Evolutionary conservation across 2,888 invertebrate species (phyloP), one percentile per base, ranked within the genome.

Genomic region (Chloromyia formosa): DNA sequence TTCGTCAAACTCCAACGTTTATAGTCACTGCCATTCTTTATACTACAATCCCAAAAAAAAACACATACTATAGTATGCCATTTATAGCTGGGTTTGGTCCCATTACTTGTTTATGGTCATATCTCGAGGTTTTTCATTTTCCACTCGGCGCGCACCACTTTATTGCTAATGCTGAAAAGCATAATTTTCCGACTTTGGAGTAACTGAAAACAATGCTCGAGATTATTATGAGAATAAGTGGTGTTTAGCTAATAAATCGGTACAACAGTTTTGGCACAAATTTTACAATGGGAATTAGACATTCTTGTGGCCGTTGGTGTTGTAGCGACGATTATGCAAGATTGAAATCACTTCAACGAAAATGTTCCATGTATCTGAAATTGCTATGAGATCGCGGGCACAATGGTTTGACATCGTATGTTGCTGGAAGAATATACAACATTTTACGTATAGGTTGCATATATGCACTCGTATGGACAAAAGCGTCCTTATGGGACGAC

Each of bases 51-150:
- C 7, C 3, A 35, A 35, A 35, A 35, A 2, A 35, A 35, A 35
- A 35, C 2, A n/a, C n/a, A n/a, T n/a, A n/a, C n/a, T 35, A 2
- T 35, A 18, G 1, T 7, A 56, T 58, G 40, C 71, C 53, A 56
- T 71, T 71, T 71, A 56, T 58, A 58, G 7, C 27, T 56, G 58
- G 71, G 71, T 71, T 71, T 20, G 56, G 71, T 71, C 66, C 27
- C 62, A 62, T 62, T 62, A 62, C 27, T 40, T 16, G 27, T 16
- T 23, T 23, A 62, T 49, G 40, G 56, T 18, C 40, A 18, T 66
- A 49, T 10, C 56, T 35, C 27, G 27, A 35, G 27, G 27, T 35
- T 7, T 71, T 12, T 16, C 0, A 5, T 49, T 49, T n/a, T 49
- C 16, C 10, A 49, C 42, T 5, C 42, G 5, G 16, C 56, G 69